Percentiles rank a stretch among this genome's conserved stretches.
phyloP scores from a whole-genome alignment of 2,113 vertebrate genomes.

The Capricornis sumatraensis region DNA sequence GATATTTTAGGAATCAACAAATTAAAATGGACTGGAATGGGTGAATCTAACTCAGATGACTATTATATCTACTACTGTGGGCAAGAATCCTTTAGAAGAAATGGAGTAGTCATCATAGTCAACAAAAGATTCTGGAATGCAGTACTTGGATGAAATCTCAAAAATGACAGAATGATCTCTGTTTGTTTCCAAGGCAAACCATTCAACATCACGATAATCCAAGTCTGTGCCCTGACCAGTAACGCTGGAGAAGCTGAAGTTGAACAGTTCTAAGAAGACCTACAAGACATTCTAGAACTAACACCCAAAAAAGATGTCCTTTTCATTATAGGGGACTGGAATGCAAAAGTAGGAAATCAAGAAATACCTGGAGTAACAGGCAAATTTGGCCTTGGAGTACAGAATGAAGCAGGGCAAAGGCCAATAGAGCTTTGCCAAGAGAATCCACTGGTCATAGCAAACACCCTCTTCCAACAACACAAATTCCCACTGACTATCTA shows the following conservation, averaged over 20 bases:
- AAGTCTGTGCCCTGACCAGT: not conserved
- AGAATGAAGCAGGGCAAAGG: not conserved
- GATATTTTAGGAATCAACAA: not conserved
- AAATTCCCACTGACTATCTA: not conserved
- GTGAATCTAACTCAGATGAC: not conserved
- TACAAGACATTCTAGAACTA: not conserved
- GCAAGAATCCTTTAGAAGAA: not conserved
- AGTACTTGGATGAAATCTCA: not conserved
- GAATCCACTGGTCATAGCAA: not conserved
- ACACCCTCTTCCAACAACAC: not conserved
- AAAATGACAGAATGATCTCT: not conserved
- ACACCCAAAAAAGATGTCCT: not conserved
- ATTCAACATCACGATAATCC: not conserved
- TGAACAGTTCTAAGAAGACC: not conserved
- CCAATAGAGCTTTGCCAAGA: not conserved
- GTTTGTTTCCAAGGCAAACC: not conserved
- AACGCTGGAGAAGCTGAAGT: not conserved
- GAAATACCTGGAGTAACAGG: not conserved
- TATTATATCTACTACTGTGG: not conserved
- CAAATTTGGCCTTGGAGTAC: not conserved
- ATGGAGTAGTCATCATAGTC: not conserved
- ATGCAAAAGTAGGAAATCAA: not conserved
- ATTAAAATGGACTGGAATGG: not conserved
- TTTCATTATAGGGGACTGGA: not conserved
- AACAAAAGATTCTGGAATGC: not conserved